Percentiles rank a stretch among this genome's conserved stretches.
Conservation (phyloP, 2,113 vertebrate species). For the Cephalophus harveyi region DNA sequence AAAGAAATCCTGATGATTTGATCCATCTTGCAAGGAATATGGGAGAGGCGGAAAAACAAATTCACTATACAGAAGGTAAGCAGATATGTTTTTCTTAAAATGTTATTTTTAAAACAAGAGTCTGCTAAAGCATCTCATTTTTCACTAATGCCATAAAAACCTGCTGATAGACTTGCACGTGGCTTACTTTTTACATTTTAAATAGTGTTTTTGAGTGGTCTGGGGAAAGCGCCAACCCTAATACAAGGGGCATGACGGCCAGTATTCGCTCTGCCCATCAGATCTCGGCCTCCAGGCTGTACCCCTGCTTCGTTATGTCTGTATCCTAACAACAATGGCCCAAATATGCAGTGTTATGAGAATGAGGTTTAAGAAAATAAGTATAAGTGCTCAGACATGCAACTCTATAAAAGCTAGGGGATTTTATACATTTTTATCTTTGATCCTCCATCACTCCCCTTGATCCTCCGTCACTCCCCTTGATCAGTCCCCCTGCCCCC, state of each 20-base stretch:
- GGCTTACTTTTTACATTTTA: background rate
- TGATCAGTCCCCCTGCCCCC: background rate
- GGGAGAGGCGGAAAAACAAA: background rate
- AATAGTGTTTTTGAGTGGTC: background rate
- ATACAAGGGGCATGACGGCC: accelerated
- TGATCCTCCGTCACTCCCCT: background rate
- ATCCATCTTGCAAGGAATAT: accelerated
- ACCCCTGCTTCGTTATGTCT: accelerated
- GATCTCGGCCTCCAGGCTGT: accelerated
- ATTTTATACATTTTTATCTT: background rate
- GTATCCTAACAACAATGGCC: accelerated
- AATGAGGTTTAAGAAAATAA: background rate
- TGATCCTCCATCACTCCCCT: background rate
- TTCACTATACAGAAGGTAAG: accelerated
- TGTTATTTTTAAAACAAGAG: background rate
- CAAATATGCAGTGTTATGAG: accelerated
- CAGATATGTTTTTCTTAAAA: background rate
- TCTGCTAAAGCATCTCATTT: background rate
- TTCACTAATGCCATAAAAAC: background rate
- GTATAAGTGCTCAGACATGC: accelerated
- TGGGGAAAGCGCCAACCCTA: background rate
- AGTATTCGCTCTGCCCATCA: accelerated
- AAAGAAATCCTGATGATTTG: background rate
- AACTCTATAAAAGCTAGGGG: background rate
- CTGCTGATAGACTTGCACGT: too few relatives aligned